Conservation (phyloP, 2,888 invertebrate genomes). For the Phymatocera aterrima region DNA sequence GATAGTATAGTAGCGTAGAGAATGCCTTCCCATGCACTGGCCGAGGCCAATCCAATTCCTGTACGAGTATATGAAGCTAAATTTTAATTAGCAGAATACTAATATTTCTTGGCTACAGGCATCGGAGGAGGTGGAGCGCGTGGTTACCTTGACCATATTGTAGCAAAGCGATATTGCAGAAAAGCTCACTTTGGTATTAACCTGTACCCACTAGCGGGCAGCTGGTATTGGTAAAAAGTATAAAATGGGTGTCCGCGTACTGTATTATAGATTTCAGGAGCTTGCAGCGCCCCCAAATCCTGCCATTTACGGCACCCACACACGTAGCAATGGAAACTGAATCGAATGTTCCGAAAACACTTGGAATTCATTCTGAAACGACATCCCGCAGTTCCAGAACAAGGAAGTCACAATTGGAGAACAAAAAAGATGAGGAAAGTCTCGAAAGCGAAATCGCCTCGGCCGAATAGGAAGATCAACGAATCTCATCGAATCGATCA, state of each 20-base stretch:
- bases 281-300: neutral
- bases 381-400: too few species aligned
- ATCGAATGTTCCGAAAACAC: neutral
- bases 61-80: slow-evolving; percentile 64
- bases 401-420: too few species aligned
- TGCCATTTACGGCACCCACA: neutral
- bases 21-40: too few species aligned
- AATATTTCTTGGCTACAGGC: slow-evolving; percentile 65
- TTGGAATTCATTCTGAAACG: too few species aligned
- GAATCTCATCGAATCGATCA: too few species aligned
- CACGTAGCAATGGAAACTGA: neutral
- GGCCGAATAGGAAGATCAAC: too few species aligned
- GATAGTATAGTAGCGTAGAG: too few species aligned
- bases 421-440: too few species aligned
- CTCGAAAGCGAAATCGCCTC: too few species aligned
- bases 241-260: too few species aligned
- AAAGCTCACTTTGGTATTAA: slow-evolving; percentile 26
- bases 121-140: neutral
- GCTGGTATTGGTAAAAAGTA: neutral
- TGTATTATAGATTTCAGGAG: slow-evolving; percentile 5
- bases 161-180: slow-evolving; percentile 6
- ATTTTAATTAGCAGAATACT: slow-evolving; percentile 71
- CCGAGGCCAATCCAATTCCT: too few species aligned
- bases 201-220: neutral
- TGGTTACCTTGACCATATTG: neutral